A percentile compares a stretch with the other conserved stretches of the same genome.
Conservation (phyloP, 2,888 invertebrate genomes). For the Flexamia atlantica region DNA sequence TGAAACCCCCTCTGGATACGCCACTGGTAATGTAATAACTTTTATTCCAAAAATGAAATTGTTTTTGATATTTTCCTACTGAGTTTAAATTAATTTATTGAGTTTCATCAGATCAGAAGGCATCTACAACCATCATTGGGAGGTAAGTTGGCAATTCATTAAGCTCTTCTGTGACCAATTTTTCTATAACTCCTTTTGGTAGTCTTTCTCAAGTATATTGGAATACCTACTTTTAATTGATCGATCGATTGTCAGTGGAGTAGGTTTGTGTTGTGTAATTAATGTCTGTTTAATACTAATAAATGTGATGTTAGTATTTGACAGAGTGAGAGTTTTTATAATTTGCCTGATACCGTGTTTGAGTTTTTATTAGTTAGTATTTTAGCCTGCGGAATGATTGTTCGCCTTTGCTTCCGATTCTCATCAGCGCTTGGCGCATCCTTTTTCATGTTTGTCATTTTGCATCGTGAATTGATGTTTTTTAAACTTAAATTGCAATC, state of each 20-base stretch:
- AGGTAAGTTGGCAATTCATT: not conserved
- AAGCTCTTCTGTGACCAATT: not conserved
- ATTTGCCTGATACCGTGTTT: slow-evolving; percentile 27
- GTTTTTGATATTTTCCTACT: too few species aligned
- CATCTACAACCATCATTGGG: not conserved
- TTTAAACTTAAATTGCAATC: not conserved
- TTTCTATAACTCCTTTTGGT: not conserved
- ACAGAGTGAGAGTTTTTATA: slow-evolving; percentile 14
- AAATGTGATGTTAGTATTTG: not conserved
- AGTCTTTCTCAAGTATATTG: not conserved
- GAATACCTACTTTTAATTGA: not conserved
- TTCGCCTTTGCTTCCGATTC: slow-evolving; percentile 37
- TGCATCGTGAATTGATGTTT: slow-evolving; percentile 27
- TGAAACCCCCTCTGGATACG: too few species aligned
- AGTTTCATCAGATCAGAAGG: too few species aligned
- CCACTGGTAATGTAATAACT: too few species aligned
- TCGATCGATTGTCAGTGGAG: not conserved
- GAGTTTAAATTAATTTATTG: too few species aligned
- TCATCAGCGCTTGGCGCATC: slow-evolving; percentile 6
- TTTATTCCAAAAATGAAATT: too few species aligned
- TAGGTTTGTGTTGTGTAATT: not conserved
- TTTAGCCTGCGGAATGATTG: slow-evolving; percentile 26
- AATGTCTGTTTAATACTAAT: not conserved
- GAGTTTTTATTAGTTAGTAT: slow-evolving; percentile 13
- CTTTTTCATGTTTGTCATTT: slow-evolving; percentile 12